phyloP scores from a whole-genome alignment of 1,140 invertebrate genomes.

The Globodera rostochiensis region DNA sequence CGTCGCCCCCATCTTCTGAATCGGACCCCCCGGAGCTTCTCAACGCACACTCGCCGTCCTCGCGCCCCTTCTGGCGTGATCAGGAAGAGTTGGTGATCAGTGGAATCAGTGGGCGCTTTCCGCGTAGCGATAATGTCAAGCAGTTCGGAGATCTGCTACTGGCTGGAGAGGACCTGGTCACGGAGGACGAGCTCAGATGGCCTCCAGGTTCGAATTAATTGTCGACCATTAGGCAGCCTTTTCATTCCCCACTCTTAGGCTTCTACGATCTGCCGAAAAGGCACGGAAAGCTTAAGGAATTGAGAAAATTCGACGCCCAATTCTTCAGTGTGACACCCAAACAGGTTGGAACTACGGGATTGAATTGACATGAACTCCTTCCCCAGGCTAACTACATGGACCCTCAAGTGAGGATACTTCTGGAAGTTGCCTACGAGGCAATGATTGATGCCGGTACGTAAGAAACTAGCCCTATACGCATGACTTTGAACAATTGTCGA shows the following conservation, averaged over 20 bases:
- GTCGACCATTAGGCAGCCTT: background rate
- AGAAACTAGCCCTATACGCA: background rate
- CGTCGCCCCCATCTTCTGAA: constrained; percentile 29
- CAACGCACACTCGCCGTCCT: background rate
- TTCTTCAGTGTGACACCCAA: constrained; percentile 71
- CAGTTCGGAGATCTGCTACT: constrained; percentile 85
- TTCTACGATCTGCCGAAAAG: constrained; percentile 81
- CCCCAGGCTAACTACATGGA: constrained; percentile 88
- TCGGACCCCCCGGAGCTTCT: constrained; percentile 26
- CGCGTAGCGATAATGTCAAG: constrained; percentile 79
- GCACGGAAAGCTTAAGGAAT: constrained; percentile 84
- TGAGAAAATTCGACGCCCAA: constrained; percentile 73
- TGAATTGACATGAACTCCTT: constrained; percentile 73
- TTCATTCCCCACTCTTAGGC: constrained; percentile 65
- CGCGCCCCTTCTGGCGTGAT: constrained; percentile 58
- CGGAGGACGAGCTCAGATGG: constrained; percentile 82
- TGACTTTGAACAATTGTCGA: constrained; percentile 15
- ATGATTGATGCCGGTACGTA: constrained; percentile 83
- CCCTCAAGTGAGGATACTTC: constrained; percentile 84
- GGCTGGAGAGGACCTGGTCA: constrained; percentile 83
- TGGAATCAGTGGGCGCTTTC: constrained; percentile 85
- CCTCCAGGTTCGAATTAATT: constrained; percentile 55
- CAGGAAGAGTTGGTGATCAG: constrained; percentile 81
- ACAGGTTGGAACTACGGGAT: constrained; percentile 69
- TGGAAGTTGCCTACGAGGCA: constrained; percentile 91